Base-by-base conservation (phyloP, 2,888 invertebrate species). In the Lordiphosa fenestrarum region DNA sequence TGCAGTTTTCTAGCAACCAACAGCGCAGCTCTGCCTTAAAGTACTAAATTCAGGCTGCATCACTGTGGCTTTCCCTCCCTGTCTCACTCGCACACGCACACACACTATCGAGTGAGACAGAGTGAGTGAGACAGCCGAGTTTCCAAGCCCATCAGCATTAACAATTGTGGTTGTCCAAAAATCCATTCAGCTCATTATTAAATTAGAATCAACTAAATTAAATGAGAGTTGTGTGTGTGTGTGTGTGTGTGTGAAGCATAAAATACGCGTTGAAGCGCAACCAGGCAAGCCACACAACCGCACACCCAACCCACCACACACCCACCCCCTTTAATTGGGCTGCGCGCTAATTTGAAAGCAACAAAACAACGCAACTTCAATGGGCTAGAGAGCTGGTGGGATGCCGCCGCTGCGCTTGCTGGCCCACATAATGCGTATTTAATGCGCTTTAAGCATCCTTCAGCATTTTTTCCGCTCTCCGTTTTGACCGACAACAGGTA, bases 291-390 rank as follows among this genome's bases (percentile, higher is more conserved):
- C 60, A 55, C 36, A 64, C 56, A 56, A 52, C 59, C 40, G 46
- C 55, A 55, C 37, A 47, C 54, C 19, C 25, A 33, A 21, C 19
- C 41, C 39, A 4, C 33, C 25, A 13, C 53, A 13, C 2, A 12
- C 10, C 35, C 15, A 15, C 15, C 44, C 15, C 44, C 19, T 76
- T 73, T 84, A 77, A 77, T 83, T 77, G 77, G 81, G 77, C 73
- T 73, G 40, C 44, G 66, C 77, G 84, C 81, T 77, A 77, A 84
- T 77, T 77, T 84, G 71, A 84, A 83, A 70, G 70, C 84, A 80
- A 70, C 84, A 73, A 75, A 48, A 76, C 60, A 69, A 55, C 40
- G 60, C 30, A 30, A 30, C 30, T 30, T 30, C 30, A 9, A 30
- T 30, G 30, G 30, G 30, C 1, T 15, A 15, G 15, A 19, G 19